Conservation (phyloP, 2,113 vertebrate species). For the Leptodactylus fuscus region DNA sequence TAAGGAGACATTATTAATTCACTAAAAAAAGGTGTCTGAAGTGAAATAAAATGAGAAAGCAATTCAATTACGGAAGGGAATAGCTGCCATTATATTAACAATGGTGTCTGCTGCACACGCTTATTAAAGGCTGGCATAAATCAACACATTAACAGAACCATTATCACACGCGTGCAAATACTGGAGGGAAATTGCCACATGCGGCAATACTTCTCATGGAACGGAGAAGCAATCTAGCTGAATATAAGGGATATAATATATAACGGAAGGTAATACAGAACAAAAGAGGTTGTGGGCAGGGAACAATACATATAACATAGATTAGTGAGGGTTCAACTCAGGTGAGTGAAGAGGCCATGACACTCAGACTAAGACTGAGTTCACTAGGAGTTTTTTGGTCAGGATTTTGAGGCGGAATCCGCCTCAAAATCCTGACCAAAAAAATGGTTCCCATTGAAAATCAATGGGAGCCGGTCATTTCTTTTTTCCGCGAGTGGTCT, state of each 20-base stretch:
- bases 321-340: too few species aligned
- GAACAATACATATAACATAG: too few species aligned
- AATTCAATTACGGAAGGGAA: conserved; percentile 1
- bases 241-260: neutral
- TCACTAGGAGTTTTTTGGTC: too few species aligned
- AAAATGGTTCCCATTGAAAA: too few species aligned
- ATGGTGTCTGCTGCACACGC: neutral
- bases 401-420: too few species aligned
- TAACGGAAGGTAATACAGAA: neutral
- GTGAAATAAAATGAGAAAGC: neutral
- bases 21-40: neutral
- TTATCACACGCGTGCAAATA: neutral
- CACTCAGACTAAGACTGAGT: too few species aligned
- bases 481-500: too few species aligned
- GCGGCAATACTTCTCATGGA: neutral
- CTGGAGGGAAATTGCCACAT: neutral
- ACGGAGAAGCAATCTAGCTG: neutral
- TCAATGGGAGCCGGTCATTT: too few species aligned
- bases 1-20: neutral
- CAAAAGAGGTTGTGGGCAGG: too few species aligned
- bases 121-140: neutral
- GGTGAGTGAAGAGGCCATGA: too few species aligned
- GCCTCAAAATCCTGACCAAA: too few species aligned
- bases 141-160: neutral
- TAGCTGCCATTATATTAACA: neutral